Evolutionary conservation across 1,140 invertebrate species (phyloP), one percentile per base, ranked within the genome.

Genomic region (Hyphantria cunea): DNA sequence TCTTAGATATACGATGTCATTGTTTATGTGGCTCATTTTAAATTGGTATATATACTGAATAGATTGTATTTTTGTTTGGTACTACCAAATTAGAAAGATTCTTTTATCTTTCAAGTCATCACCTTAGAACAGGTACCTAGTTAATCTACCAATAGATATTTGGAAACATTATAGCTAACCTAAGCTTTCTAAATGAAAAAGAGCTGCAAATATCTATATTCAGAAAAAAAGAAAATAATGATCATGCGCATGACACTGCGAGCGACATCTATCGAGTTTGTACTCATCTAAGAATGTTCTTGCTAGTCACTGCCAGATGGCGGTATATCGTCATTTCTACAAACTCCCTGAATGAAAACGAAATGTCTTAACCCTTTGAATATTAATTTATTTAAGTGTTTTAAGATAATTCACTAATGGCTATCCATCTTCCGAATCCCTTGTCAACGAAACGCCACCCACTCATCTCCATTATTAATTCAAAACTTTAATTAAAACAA

Each of bases 401-500:
- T 59, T 49, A 49, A 49, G 45, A 59, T 59, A 59, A 49, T 49
- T 39, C 47, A 59, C 55, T 59, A 59, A 59, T 59, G 25, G 55
- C 47, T 34, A 59, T 59, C 55, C 55, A 59, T 59, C 55, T 59
- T 59, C 47, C 44, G 13, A 76, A 84, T 68, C 70, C 74, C 72
- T 70, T 73, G 75, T 82, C 76, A 84, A 71, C 60, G 53, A 45
- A 55, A 68, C 56, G 60, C 65, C 56, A 67, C 66, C 72, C 49
- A 70, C 68, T 78, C 68, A 50, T 25, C 68, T 68, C 71, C 53
- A 67, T 74, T 80, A 72, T 74, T 67, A 79, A 71, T 78, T 82
- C 73, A 66, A 66, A 75, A 82, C 66, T 82, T 86, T 85, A 86
- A 89, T 84, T 85, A 84, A 86, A 89, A 82, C 80, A 77, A 78